A percentile compares a stretch with the other conserved stretches of the same genome.
phyloP scores from a whole-genome alignment of 92 coral and sea anemone species.

The Epizoanthus stellaris region DNA sequence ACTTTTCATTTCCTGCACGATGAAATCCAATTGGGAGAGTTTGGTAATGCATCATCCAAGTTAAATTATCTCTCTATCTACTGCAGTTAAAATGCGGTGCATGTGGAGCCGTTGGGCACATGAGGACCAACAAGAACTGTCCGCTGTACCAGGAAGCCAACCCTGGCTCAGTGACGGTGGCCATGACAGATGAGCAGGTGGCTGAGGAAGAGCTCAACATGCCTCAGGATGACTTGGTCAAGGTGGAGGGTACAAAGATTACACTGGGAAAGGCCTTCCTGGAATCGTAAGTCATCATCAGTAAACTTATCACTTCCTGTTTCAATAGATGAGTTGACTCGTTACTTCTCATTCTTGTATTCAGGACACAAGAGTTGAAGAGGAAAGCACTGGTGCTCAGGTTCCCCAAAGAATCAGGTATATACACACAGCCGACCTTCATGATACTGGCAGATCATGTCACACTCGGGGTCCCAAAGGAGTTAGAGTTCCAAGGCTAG shows the following conservation, averaged over 20 bases:
- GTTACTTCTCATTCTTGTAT: conserved; percentile 12
- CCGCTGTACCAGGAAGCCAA: conserved; percentile 94
- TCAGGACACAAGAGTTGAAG: conserved; percentile 93
- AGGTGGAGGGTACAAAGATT: conserved; percentile 99
- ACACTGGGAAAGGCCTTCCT: conserved; percentile 97
- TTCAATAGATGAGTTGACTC: background rate
- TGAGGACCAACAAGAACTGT: conserved; percentile 99
- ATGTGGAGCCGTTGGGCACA: conserved; percentile 98
- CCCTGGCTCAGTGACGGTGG: conserved; percentile 89
- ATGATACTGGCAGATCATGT: too few relatives aligned
- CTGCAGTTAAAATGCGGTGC: conserved; percentile 97
- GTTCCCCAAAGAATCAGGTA: conserved; percentile 96
- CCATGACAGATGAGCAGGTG: conserved; percentile 99
- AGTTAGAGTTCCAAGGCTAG: too few relatives aligned
- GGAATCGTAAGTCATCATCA: conserved; percentile 79
- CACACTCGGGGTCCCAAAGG: too few relatives aligned
- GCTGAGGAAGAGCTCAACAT: conserved; percentile 97
- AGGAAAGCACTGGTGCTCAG: conserved; percentile 93
- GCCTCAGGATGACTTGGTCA: conserved; percentile 99
- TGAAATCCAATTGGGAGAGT: too few relatives aligned
- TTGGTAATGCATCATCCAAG: background rate
- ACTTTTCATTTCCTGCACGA: too few relatives aligned
- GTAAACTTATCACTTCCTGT: too few relatives aligned
- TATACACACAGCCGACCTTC: conserved; percentile 1
- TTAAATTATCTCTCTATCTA: background rate